Percentiles rank a stretch among this genome's conserved stretches.
phyloP scores from a whole-genome alignment of 2,113 vertebrate genomes.

The Galbula dea region DNA sequence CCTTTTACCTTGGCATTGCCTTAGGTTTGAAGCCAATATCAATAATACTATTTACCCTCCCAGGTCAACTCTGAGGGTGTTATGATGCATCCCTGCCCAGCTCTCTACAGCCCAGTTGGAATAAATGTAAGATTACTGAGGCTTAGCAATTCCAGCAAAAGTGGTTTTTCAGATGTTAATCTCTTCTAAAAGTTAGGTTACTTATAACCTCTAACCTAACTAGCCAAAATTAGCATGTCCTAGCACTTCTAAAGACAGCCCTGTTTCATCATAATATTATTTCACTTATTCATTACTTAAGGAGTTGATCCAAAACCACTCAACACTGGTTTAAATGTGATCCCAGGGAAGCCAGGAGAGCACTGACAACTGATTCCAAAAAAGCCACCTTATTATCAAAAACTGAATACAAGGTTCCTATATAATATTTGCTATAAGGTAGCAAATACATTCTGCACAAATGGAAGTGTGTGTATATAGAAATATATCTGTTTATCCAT shows the following conservation, averaged over 20 bases:
- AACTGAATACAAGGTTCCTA: neutral
- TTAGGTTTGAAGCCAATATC: neutral
- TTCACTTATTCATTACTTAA: neutral
- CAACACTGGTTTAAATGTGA: neutral
- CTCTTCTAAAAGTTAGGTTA: neutral
- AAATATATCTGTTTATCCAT: neutral
- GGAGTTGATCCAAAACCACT: neutral
- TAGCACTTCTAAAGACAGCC: neutral
- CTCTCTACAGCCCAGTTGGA: neutral
- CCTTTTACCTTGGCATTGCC: neutral
- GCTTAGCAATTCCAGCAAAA: neutral
- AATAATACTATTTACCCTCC: neutral
- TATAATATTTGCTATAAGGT: neutral
- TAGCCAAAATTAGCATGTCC: neutral
- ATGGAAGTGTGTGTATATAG: neutral
- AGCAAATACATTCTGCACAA: neutral
- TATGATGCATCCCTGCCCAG: neutral
- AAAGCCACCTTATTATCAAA: neutral
- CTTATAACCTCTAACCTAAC: neutral
- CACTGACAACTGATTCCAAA: neutral
- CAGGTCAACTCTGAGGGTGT: neutral
- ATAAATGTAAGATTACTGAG: neutral
- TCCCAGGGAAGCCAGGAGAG: neutral
- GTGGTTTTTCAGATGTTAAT: neutral
- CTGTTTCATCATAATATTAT: neutral